Evolutionary conservation across 2,888 invertebrate genomes (phyloP).

Genomic region (Orchesellides sinensis): DNA sequence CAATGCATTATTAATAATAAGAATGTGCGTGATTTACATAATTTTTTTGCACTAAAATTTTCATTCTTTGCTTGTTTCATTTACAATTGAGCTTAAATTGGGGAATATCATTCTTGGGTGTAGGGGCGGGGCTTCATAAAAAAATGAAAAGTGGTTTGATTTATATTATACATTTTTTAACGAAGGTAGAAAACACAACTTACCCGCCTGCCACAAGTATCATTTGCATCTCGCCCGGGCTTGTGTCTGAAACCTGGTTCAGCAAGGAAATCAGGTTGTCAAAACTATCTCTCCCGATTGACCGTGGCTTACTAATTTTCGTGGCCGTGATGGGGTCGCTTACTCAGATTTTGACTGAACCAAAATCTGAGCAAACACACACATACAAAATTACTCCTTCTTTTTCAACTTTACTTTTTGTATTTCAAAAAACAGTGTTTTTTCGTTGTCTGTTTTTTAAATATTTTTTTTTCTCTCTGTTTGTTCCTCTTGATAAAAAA

Average conservation of each 20-base stretch:
- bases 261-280: constrained; percentile 67
- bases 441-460: too few species aligned
- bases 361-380: constrained; percentile 62
- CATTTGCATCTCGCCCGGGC: constrained; percentile 74
- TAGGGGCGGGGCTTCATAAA: neutral
- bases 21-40: neutral
- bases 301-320: constrained; percentile 61
- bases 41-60: too few species aligned
- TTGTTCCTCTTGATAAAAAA: too few species aligned
- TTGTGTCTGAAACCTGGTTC: constrained; percentile 67
- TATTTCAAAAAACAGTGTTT: too few species aligned
- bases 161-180: neutral
- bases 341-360: constrained; percentile 59
- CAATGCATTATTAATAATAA: too few species aligned
- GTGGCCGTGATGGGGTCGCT: constrained; percentile 49
- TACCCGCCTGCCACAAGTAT: constrained; percentile 75
- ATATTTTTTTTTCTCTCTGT: too few species aligned
- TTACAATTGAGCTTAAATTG: neutral
- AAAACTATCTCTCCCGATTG: constrained; percentile 67
- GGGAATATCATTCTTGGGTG: neutral
- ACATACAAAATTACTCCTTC: too few species aligned
- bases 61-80: neutral
- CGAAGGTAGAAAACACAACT: constrained; percentile 50
- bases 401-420: too few species aligned
- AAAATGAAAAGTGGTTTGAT: neutral